Base-by-base conservation (phyloP, 2,888 invertebrate species). In the Melieria picta region DNA sequence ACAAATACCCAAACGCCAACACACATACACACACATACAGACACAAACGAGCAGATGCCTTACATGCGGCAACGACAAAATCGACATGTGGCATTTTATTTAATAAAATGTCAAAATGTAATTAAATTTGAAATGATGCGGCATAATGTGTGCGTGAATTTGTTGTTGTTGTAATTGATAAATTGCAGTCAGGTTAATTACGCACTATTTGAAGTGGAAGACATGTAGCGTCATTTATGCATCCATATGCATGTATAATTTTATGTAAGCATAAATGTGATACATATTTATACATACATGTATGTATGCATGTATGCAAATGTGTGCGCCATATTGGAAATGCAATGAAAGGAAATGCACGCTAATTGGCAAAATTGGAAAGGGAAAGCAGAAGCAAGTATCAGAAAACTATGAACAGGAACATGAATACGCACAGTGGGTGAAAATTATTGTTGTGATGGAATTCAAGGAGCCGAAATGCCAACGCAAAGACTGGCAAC, bases 91-190 rank as follows among this genome's bases (percentile, higher is more conserved):
- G 75, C 75, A 77, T 78, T 80, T 80, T 79, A 81, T 83, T 80
- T 77, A 81, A 82, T 82, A 79, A 81, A 83, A 82, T 77, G 76
- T 78, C 78, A 75, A 82, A 82, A 79, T 79, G 77, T 81, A 81
- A 83, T 82, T 81, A 81, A 80, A 80, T 76, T 68, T 69, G 69
- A 63, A 74, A 66, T 68, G 68, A 74, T 74, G 52, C 30, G 6
- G 55, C 60, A 50, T 13, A 13, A 5, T 10, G 30, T 42, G 42
- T 42, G 30, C 43, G 30, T 42, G 11, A 43, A 55, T 13, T 30
- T 16, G 55, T 64, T 56, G 11, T 50, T 58, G 4, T 58, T 42
- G 5, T 58, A 42, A 58, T 58, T 58, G 11, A 30, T 1, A 30
- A 30, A 30, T 30, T 30, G 30, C 30, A 30, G 30, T 30, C 30